These are phyloP conservation scores for Paralinhomoeus sp. DNA, from an alignment of 2,888 invertebrate genomes.

Conservation along the genomic window DNA sequence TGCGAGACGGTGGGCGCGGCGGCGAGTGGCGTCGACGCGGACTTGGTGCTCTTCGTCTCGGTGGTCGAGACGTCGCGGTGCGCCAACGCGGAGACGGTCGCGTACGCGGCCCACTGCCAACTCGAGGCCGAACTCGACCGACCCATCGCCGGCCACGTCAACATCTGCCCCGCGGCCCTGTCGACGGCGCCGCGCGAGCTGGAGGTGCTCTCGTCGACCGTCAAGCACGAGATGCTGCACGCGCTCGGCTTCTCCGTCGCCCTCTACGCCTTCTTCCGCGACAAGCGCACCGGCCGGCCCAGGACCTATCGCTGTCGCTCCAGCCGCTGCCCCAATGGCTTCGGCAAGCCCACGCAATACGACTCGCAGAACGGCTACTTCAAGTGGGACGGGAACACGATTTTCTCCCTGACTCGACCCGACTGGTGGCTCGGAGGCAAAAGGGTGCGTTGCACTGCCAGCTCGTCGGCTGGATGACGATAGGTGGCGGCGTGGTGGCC, in stretches of 20 bases:
- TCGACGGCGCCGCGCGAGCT: constrained; percentile 66
- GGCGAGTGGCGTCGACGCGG: constrained; percentile 44
- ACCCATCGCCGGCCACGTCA: constrained; percentile 94
- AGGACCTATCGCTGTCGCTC: too few species aligned
- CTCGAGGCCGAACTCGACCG: constrained; percentile 79
- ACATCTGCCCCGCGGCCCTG: constrained; percentile 80
- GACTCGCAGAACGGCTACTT: constrained; percentile 32
- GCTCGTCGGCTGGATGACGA: not conserved
- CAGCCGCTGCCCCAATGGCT: too few species aligned
- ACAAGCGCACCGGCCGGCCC: too few species aligned
- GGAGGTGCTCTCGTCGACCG: constrained; percentile 66
- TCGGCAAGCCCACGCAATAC: constrained; percentile 15
- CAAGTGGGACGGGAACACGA: constrained; percentile 75
- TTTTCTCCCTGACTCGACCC: constrained; percentile 43
- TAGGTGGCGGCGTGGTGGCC: not conserved
- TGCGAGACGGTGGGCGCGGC: too few species aligned
- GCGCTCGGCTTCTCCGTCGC: constrained; percentile 91
- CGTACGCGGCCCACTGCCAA: constrained; percentile 94
- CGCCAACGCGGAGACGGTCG: constrained; percentile 58
- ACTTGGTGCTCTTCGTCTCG: constrained; percentile 89
- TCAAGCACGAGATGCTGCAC: constrained; percentile 93
- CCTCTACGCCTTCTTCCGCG: constrained; percentile 79
- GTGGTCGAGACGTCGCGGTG: constrained; percentile 81
- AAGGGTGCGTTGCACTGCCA: constrained; percentile 4
- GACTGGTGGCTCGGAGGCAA: constrained; percentile 60